Base-by-base conservation (phyloP, 2,888 invertebrate genomes). In the Oithona nana region DNA sequence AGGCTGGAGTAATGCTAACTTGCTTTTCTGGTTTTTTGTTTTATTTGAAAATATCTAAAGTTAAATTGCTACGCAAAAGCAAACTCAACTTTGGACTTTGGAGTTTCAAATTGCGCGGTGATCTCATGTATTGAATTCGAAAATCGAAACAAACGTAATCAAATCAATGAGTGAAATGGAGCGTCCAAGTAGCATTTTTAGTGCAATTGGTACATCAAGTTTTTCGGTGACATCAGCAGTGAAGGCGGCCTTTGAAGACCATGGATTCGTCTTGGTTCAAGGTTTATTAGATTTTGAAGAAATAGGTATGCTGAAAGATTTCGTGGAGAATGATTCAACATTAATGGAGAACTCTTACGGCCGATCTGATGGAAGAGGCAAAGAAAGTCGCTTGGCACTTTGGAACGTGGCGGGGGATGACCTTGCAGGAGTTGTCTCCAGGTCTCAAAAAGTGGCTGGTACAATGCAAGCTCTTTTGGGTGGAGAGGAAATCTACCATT, bases 401-500 rank as follows among this genome's bases (percentile, higher is more conserved):
- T 65, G 65, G 66, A 64, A 65, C 52, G 64, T 64, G 39, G 64
- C 66, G 0, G 66, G 66, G 0, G 30, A 63, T 1, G 66, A 65
- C 57, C 48, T 65, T 22, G 61, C 60, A 0, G 65, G 65, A 1
- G 48, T 65, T 30, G 30, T 39, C 16, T 6, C 16, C 16, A 39
- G 39, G 39, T 39, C 39, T 6, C 48, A 63, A 22, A 64, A 64
- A 30, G 50, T 66, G 3, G 66, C 65, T 0, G 56, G 51, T 11
- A 65, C 64, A 26, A 56, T 64, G 55, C 63, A 65, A 56, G 13
- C 63, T 62, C 57, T 66, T 26, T 63, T 66, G 64, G 66, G 64
- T 8, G 65, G 64, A 1, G 63, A 66, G 2, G 65, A 66, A 52
- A 50, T 66, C 6, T 66, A 66, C 24, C 66, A 66, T 58, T 65